Conservation (phyloP, 2,113 vertebrate genomes). For the Desmodus rotundus region DNA sequence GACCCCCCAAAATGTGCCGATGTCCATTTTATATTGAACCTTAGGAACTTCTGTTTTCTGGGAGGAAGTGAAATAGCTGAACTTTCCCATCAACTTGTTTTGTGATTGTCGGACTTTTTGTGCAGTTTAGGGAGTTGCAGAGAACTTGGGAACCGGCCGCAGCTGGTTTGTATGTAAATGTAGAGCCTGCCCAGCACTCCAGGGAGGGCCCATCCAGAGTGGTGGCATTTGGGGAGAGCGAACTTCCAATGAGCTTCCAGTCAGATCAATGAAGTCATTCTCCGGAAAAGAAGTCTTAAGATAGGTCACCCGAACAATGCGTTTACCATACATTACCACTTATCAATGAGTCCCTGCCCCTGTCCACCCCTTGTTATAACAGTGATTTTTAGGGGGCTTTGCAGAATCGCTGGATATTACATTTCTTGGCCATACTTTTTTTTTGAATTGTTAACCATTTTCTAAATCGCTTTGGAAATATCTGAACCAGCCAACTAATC, state of each 20-base stretch:
- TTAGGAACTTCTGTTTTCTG: slow-evolving; percentile 25
- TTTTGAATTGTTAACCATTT: slow-evolving; percentile 15
- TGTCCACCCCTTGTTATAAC: background rate
- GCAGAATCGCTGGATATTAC: background rate
- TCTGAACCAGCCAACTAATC: background rate
- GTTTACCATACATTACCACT: background rate
- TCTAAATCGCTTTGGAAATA: slow-evolving; percentile 23
- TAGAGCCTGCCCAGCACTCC: background rate
- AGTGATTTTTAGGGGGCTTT: background rate
- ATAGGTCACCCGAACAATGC: background rate
- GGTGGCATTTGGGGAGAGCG: background rate
- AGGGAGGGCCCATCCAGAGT: background rate
- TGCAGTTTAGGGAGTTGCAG: slow-evolving; percentile 51
- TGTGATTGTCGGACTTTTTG: slow-evolving; percentile 46
- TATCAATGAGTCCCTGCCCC: background rate
- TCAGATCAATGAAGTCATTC: background rate
- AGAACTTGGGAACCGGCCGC: background rate
- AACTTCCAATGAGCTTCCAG: background rate
- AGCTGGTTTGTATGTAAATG: slow-evolving; percentile 12
- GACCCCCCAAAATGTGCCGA: too few species aligned
- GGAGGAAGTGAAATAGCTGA: slow-evolving; percentile 2
- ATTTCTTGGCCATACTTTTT: background rate
- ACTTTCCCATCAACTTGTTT: slow-evolving; percentile 16
- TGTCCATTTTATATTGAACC: background rate
- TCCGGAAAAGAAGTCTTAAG: background rate